Evolutionary conservation across 2,888 invertebrate species (phyloP), one percentile per base, ranked within the genome.

Genomic region (Lasioglossum figueresi): DNA sequence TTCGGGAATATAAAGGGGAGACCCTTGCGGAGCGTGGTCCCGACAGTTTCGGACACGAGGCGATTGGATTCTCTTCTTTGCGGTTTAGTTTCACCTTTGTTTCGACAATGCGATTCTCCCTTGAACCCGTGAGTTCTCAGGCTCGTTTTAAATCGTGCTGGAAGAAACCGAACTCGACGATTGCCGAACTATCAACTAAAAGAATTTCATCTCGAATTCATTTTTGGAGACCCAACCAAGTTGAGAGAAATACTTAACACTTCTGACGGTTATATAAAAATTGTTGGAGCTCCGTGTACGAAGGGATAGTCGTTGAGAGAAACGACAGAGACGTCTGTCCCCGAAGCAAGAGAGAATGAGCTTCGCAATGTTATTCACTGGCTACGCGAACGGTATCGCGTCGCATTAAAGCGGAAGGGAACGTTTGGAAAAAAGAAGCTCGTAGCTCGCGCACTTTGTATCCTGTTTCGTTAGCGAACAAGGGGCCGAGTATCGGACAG

Each of bases 11-110:
- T 87, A 89, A 85, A 89, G 86, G 88, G 90, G 85, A 80, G 86
- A 86, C 90, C 91, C 85, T 88, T 85, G 88, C 80, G 78, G 84
- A 87, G 86, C 82, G 82, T 91, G 91, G 91, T 87, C 88, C 84
- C 88, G 91, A 91, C 91, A 88, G 91, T 90, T 91, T 91, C 84
- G 91, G 91, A 91, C 89, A 83, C 83, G 88, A 88, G 75, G 48
- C 91, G 91, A 91, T 91, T 91, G 89, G 88, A 91, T 90, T 91
- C 84, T 85, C 84, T 87, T 87, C 89, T 76, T 89, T 91, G 91
- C 79, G 91, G 91, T 91, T 87, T 86, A 76, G 87, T 87, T 86
- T 86, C 83, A 80, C 87, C 76, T 87, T 80, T 76, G 80, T 82
- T 84, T 82, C 74, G 76, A 73, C 72, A 78, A 80, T 70, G 56